Evolutionary conservation across 2,797 vertebrate species (phyloP).

Genomic region (Falco berigora): DNA sequence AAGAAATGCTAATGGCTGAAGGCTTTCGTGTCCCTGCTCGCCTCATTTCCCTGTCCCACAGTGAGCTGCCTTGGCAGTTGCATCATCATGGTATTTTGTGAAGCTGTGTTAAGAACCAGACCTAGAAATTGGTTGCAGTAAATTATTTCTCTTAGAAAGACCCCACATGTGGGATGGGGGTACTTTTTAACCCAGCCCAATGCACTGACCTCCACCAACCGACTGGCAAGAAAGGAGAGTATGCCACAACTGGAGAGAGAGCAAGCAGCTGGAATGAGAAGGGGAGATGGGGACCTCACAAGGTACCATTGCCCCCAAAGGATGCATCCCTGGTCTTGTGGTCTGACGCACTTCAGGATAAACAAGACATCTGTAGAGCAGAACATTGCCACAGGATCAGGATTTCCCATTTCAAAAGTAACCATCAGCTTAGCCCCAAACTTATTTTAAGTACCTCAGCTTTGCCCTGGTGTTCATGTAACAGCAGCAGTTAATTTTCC

Average conservation of each 20-base stretch:
- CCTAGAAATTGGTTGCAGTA: neutral
- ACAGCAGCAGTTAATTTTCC: conserved; percentile 52
- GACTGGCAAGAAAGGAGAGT: neutral
- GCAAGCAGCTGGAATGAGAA: neutral
- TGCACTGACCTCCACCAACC: neutral
- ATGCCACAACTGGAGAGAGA: neutral
- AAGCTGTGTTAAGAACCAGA: neutral
- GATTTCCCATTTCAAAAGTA: conserved; percentile 32
- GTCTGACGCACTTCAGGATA: neutral
- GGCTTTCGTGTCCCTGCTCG: neutral
- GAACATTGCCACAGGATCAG: neutral
- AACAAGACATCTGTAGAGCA: neutral
- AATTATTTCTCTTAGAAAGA: neutral
- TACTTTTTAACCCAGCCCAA: neutral
- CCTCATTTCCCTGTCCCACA: neutral
- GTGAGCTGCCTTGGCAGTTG: neutral
- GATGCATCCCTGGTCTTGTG: neutral
- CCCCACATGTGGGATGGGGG: neutral
- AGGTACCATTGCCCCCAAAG: neutral
- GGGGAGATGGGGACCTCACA: neutral
- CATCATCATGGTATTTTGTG: neutral
- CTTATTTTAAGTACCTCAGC: conserved; percentile 26
- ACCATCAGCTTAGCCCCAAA: neutral
- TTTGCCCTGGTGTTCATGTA: conserved; percentile 17
- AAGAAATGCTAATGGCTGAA: neutral